Evolutionary conservation across 2,888 invertebrate species (phyloP), one percentile per base, ranked within the genome.

Genomic region (Luffia ferchaultella): DNA sequence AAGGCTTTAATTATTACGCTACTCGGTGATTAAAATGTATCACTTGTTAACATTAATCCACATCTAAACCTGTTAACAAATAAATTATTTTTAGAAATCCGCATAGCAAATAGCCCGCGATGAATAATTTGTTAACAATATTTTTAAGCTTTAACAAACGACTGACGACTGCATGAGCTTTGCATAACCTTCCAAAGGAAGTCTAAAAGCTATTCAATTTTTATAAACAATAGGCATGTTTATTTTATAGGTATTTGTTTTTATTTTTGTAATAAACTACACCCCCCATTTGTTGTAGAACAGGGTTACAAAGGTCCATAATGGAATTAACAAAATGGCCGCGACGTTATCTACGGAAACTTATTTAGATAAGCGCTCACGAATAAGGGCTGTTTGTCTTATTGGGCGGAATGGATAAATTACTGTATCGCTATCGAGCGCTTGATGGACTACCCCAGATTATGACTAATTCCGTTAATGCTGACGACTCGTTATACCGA

Each of bases 321-420:
- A 52, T 30, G 47, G 41, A 50, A 52, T 52, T 53, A 54, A 45
- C 46, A 48, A 60, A 16, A 61, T 62, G 55, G 56, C 60, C 64
- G 64, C 64, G 61, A 62, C 63, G 66, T 70, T 79, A 82, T 78
- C 76, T 73, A 62, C 64, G 68, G 68, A 67, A 75, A 74, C 76
- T 73, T 80, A 79, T 80, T 77, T 75, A 79, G 82, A 80, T 82
- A 79, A 78, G 73, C 74, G 63, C 64, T 66, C 67, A 69, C 67
- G 71, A 71, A 49, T 49, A 71, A 66, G 60, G 65, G 60, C 60
- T 66, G 63, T 68, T 68, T 68, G 62, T 73, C 68, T 70, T 70
- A 73, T 67, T 61, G 63, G 60, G 60, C 59, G 56, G 56, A 63
- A 60, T 59, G 60, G 58, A 59, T 60, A 60, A 61, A 64, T 66